phyloP scores from a whole-genome alignment of 2,888 invertebrate species.

The Tricholauxania praeusta region DNA sequence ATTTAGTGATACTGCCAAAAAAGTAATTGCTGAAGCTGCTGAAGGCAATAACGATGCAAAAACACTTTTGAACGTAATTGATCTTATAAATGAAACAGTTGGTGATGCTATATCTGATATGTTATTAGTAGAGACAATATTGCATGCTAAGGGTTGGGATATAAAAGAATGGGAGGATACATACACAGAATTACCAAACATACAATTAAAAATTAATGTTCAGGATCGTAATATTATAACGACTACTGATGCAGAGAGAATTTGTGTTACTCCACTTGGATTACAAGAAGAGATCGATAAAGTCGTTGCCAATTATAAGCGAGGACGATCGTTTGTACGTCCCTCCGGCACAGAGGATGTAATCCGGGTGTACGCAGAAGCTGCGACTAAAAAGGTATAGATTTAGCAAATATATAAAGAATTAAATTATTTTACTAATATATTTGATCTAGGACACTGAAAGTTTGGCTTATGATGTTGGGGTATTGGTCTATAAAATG shows the following conservation, averaged over 20 bases:
- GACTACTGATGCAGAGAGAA: conserved; percentile 90
- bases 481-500: conserved; percentile 78
- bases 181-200: conserved; percentile 89
- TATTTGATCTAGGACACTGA: conserved; percentile 71
- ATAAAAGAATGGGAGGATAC: conserved; percentile 82
- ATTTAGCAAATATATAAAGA: neutral
- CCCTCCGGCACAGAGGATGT: conserved; percentile 98
- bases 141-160: conserved; percentile 85
- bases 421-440: conserved; percentile 8
- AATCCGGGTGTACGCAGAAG: conserved; percentile 96
- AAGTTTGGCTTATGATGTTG: conserved; percentile 80
- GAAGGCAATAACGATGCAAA: conserved; percentile 67
- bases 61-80: conserved; percentile 77
- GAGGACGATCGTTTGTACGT: conserved; percentile 90
- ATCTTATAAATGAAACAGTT: conserved; percentile 93
- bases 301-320: conserved; percentile 75
- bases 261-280: conserved; percentile 83
- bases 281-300: conserved; percentile 85
- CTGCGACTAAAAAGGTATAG: conserved; percentile 76
- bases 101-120: conserved; percentile 98
- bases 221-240: conserved; percentile 86
- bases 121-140: conserved; percentile 91
- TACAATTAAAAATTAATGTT: conserved; percentile 89
- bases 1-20: conserved; percentile 80
- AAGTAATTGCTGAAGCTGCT: conserved; percentile 68